Base-by-base conservation (phyloP, 2,888 invertebrate genomes). In the Lacanobia wlatinum region DNA sequence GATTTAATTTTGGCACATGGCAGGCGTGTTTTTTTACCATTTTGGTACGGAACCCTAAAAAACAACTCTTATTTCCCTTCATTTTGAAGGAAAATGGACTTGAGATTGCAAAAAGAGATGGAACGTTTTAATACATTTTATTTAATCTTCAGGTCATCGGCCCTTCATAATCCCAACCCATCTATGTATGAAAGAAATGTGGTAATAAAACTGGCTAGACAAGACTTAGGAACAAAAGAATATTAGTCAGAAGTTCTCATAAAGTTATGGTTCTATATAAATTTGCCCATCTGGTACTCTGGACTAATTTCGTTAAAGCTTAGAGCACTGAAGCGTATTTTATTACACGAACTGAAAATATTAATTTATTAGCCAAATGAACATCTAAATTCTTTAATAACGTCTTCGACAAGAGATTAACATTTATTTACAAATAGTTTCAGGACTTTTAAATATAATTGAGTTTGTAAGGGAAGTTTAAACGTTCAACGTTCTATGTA, bases 261-360 rank as follows among this genome's bases (percentile, higher is more conserved):
- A 16, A 43, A 14, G 7, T 50, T 50, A 34, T 34, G 28, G n/a
- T 38, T n/a, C 16, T 40, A 6, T 38, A 23, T 23, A 23, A 50
- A 14, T n/a, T 4, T 34, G 9, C 9, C 10, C 63, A 52, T 52
- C 38, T 63, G 63, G 34, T 34, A 16, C 34, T 16, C 58, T 48
- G 6, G 23, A 12, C n/a, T 4, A 40, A 58, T 40, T 14, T 40
- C 1, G 58, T 34, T 43, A 43, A 52, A 43, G 43, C 10, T 71
- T 9, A 18, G 46, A 18, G 8, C 18, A 59, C 6, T 59, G 21
- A 72, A 72, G 28, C 18, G 28, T 34, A 18, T 71, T 34, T 40
- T 18, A 43, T 34, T 28, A 50, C 6, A 21, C 8, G 6, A 34
- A 5, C 34, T 34, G 34, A 34, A 34, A 34, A 34, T 34, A 34